Evolutionary conservation across 2,113 vertebrate genomes (phyloP), one percentile per base, ranked within the genome.

Genomic region (Gopherus evgoodei): DNA sequence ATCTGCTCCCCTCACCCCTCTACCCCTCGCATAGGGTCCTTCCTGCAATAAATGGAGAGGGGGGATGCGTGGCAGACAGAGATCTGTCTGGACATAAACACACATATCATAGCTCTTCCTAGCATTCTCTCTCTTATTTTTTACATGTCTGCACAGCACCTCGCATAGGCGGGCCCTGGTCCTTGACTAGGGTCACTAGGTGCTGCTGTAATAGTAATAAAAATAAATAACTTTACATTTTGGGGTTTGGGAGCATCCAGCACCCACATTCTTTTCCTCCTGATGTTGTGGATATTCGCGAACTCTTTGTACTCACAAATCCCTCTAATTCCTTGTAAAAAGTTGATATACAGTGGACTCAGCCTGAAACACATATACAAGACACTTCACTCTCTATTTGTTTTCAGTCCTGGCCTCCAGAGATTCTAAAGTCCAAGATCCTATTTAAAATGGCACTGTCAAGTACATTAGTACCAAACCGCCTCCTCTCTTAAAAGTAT

Each of bases 391-490:
- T 84, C 85, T 91, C 86, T 29, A 4, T 3, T 44, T 93, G 12
- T 93, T 91, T 91, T 88, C 83, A 62, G 79, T 52, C 81, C 81
- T 84, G 62, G 94, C 93, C 91, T 96, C 42, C 79, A 91, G 82
- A 52, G 62, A 13, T 59, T 90, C 84, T 90, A 59, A 1, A 93
- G 95, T 95, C 94, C 29, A 76, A 90, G 91, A 82, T 76, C 85
- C 62, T 80, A 72, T 89, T 69, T 95, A 87, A 96, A 96, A 78
- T 84, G 89, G 62, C 72, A 52, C 85, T 95, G 93, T 96, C 96
- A 90, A 38, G 49, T 72, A 88, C 81, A 91, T 94, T 86, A 88
- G 89, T 78, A 93, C 84, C 56, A 78, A 85, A 17, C 81, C 90
- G 78, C 91, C 56, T 35, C 35, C 4, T n/a, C 29, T 62, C 21